Evolutionary conservation across 2,797 vertebrate species (phyloP), one percentile per base, ranked within the genome.

Genomic region (Rhinophrynus dorsalis): DNA sequence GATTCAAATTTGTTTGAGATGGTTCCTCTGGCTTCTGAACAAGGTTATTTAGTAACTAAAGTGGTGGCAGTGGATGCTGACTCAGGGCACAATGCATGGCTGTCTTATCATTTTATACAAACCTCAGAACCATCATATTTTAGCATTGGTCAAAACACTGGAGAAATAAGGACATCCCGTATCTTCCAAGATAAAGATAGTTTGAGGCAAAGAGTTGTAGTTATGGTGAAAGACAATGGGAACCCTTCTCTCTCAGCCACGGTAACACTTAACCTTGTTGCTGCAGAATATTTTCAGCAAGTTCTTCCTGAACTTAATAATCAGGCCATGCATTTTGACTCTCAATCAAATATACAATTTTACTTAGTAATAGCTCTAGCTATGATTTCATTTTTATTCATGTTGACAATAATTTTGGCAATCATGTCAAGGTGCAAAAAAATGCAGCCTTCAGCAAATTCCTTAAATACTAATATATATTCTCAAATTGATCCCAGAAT

Each of bases 181-280:
- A 2, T 2, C 13, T 67, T 67, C 56, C 51, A 56, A 7, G 38
- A 35, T n/a, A 67, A 55, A 27, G 50, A 66, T 21, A 23, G 30
- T 5, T 15, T 35, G 3, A 40, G 52, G 2, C 26, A 21, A n/a
- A 65, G 40, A 33, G n/a, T 52, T 13, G 24, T 65, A 6, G 48
- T 65, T 7, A 44, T 65, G 37, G 62, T 65, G 12, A 65, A 65
- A 26, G 47, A 65, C 37, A 65, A 54, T 44, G 62, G 62, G 6
- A 2, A 21, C 4, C 62, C 24, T 5, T 5, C 26, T 44, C 37
- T 44, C 8, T 55, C 50, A 15, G 18, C 63, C 8, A 66, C 63
- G 9, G n/a, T 38, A 10, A 12, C 3, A 66, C 13, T 15, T 55
- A 24, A 38, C 29, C 12, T 55, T 4, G 12, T 66, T 12, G 5